Base-by-base conservation (phyloP, 2,113 vertebrate species). In the Prionailurus bengalensis region DNA sequence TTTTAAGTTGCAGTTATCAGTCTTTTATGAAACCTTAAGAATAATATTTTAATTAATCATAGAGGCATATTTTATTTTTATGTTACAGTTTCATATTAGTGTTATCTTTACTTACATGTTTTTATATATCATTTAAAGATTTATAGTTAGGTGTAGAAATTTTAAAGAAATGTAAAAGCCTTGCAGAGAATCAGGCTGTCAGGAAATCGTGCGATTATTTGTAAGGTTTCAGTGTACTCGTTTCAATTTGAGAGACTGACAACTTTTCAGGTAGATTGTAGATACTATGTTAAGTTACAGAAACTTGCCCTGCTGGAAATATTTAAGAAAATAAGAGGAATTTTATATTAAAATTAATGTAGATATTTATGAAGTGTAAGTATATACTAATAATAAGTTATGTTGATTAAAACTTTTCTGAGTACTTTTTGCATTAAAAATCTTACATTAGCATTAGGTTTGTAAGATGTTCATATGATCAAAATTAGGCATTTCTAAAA, bases 301-400 rank as follows among this genome's bases (percentile, higher is more conserved):
- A 98, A 98, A 98, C 93, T 97, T 98, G 98, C 97, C 82, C 88
- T 98, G 98, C 89, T 92, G 96, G 97, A 97, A 98, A 92, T 98
- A 97, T 86, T 94, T 96, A 36, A 85, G 63, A 97, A 97, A 97
- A 95, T 92, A 98, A 97, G 31, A 39, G 53, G 91, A 0, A 65
- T 90, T 98, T 98, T 97, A 96, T 97, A 97, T 98, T 98, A 96
- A 96, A 98, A 97, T 97, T 93, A 97, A 90, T 27, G 25, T 61
- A 94, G 48, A 70, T 79, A 88, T 91, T 95, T 96, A 51, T 94
- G 53, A 95, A 94, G 88, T 79, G 14, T 58, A 94, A 89, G 58
- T 51, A 36, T n/a, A 80, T 91, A 39, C 61, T 93, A n/a, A 33
- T 88, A 63, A 53, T 45, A 83, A 71, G 27, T 94, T 93, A 63